Base-by-base conservation (phyloP, 2,113 vertebrate genomes). In the Periophthalmus modestus region DNA sequence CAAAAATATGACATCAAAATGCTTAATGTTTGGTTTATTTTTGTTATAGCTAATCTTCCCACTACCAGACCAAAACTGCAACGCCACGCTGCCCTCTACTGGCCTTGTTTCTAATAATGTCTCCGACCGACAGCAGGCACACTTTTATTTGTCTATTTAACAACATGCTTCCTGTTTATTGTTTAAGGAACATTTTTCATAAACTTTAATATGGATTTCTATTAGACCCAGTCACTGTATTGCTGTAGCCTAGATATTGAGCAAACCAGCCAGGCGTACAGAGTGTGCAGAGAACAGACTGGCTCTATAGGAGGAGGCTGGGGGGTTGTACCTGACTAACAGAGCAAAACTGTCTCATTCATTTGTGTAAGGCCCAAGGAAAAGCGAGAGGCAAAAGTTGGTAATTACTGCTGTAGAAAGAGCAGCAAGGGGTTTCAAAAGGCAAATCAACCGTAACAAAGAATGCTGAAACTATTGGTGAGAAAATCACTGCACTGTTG, bases 281-380 rank as follows among this genome's bases (percentile, higher is more conserved):
- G 39, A 28, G 72, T 71, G 72, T 71, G 69, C 66, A 77, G 66
- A 47, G 74, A 72, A 77, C 77, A 36, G 85, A 85, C 87, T 87
- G 83, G 28, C 15, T 33, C 85, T 75, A 80, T 72, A 73, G 78
- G 87, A 85, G 86, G 74, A 85, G 71, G 74, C 85, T 59, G 39
- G 66, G 65, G 82, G 78, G 74, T 59, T 80, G 75, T 81, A 83
- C 85, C 85, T 88, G 84, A 58, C 77, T 72, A 80, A 74, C 83
- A 78, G 73, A 81, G 82, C 72, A 3, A 62, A 19, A 72, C 82
- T 54, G 71, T 54, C 73, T 81, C 82, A 79, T 78, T 79, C 85
- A 74, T 77, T 74, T 73, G 78, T 82, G 74, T 65, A 9, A 24
- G 72, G 84, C 75, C 62, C 75, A 74, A 16, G 72, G 73, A 75